These are phyloP conservation scores for Mus minutoides DNA, from an alignment of 2,797 vertebrate species.

Conservation along the genomic window DNA sequence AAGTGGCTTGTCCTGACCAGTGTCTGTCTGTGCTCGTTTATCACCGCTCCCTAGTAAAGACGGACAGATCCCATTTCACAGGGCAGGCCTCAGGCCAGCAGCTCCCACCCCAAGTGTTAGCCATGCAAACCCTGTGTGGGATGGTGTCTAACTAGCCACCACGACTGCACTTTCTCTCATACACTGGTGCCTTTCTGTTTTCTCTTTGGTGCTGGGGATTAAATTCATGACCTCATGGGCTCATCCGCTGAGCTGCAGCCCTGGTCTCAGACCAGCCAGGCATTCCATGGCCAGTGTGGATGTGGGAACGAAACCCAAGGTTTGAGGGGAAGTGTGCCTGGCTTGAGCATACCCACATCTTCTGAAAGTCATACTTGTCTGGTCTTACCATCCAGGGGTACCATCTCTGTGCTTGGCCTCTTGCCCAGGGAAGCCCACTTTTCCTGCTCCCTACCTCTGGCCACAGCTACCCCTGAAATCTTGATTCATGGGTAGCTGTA, in stretches of 20 bases:
- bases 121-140: not conserved
- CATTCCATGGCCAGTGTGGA: not conserved
- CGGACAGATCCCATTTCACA: constrained; percentile 65
- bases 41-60: constrained; percentile 67
- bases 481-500: not conserved
- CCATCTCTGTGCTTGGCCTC: not conserved
- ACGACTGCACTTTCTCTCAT: not conserved
- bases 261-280: not conserved
- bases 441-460: not conserved
- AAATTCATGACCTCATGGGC: not conserved
- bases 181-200: not conserved
- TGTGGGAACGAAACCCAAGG: not conserved
- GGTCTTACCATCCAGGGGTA: not conserved
- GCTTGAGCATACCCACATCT: not conserved
- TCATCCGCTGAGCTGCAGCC: not conserved
- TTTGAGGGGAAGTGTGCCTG: not conserved
- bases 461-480: not conserved
- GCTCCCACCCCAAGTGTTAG: constrained; percentile 12
- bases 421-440: not conserved
- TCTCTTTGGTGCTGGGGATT: not conserved
- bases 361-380: constrained; percentile 32
- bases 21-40: constrained; percentile 76
- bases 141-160: not conserved
- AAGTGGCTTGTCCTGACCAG: constrained; percentile 78
- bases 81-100: constrained; percentile 59